Conservation (phyloP, 2,797 vertebrate species). For the Apogon talboti region DNA sequence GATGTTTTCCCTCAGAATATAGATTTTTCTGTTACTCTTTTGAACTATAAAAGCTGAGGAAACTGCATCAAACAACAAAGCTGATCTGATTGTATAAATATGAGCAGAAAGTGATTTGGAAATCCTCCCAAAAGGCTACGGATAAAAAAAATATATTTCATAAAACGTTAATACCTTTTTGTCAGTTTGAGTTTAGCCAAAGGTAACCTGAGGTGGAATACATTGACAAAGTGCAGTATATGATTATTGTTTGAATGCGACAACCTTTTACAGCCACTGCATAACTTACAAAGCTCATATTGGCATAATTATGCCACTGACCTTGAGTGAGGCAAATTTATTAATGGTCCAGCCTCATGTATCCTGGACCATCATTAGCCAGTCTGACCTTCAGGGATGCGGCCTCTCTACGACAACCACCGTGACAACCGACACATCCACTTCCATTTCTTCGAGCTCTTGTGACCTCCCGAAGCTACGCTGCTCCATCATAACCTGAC, state of each 20-base stretch:
- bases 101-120: not conserved
- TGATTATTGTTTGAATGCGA: not conserved
- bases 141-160: too few species aligned
- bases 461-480: slow-evolving; percentile 47
- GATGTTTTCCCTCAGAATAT: not conserved
- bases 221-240: not conserved
- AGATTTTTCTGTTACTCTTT: too few species aligned
- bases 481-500: slow-evolving; percentile 67
- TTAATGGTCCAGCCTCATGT: slow-evolving; percentile 31
- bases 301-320: slow-evolving; percentile 14
- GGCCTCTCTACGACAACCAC: slow-evolving; percentile 30
- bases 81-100: too few species aligned
- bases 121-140: too few species aligned
- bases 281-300: slow-evolving; percentile 3
- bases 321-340: slow-evolving; percentile 30
- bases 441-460: slow-evolving; percentile 45
- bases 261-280: not conserved
- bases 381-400: slow-evolving; percentile 53
- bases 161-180: not conserved
- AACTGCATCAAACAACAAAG: too few species aligned
- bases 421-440: slow-evolving; percentile 24
- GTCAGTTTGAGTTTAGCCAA: not conserved
- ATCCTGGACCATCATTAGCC: slow-evolving; percentile 27
- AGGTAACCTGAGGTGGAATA: not conserved
- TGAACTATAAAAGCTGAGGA: not conserved